A percentile compares a stretch with the other conserved stretches of the same genome.
Conservation (phyloP, 2,888 invertebrate genomes). For the Agriotes lineatus region DNA sequence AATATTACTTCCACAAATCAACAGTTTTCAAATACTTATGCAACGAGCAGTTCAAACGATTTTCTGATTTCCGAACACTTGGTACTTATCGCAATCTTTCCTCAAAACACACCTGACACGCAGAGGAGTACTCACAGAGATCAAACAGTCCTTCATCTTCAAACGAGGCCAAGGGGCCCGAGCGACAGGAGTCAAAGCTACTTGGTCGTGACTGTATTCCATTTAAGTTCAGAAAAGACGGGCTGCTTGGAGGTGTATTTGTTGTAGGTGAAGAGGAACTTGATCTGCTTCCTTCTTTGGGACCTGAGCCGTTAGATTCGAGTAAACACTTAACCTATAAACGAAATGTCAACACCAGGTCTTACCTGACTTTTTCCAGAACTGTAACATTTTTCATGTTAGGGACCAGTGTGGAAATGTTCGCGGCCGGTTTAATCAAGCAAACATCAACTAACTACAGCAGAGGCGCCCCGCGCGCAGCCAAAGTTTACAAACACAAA, state of each 20-base stretch:
- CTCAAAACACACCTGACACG: too few species aligned
- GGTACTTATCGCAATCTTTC: too few species aligned
- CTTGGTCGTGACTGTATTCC: slow-evolving; percentile 33
- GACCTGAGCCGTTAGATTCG: slow-evolving; percentile 52
- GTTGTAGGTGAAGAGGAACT: slow-evolving; percentile 44
- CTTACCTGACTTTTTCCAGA: slow-evolving; percentile 82
- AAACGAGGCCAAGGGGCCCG: slow-evolving; percentile 49
- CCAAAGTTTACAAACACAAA: slow-evolving; percentile 31
- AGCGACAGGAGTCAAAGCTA: slow-evolving; percentile 45
- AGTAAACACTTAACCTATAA: slow-evolving; percentile 45
- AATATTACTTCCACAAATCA: too few species aligned
- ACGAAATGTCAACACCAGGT: slow-evolving; percentile 33
- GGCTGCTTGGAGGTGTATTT: slow-evolving; percentile 43
- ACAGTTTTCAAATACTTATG: too few species aligned
- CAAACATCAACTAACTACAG: not conserved
- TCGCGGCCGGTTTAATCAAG: not conserved
- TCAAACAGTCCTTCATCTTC: slow-evolving; percentile 63
- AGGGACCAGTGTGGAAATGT: not conserved
- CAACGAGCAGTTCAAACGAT: too few species aligned
- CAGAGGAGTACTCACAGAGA: slow-evolving; percentile 58
- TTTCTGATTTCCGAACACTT: too few species aligned
- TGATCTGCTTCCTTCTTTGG: slow-evolving; percentile 49
- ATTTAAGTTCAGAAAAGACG: slow-evolving; percentile 41
- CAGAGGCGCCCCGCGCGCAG: slow-evolving; percentile 7
- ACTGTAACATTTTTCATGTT: slow-evolving; percentile 73